Base-by-base conservation (phyloP, 2,888 invertebrate species). In the Ophraella communa region DNA sequence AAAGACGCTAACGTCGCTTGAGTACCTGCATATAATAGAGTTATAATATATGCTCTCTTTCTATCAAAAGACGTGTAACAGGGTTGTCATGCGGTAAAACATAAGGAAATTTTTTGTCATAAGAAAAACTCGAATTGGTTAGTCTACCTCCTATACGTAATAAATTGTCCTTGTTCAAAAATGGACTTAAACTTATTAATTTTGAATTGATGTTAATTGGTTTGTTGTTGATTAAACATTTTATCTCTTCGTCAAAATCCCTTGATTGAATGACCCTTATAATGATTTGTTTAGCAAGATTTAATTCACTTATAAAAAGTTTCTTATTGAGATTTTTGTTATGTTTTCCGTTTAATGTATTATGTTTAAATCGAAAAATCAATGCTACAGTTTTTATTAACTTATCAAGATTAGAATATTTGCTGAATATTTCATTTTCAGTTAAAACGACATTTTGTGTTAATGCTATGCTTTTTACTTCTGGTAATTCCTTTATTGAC, bases 1-100 rank as follows among this genome's bases (percentile, higher is more conserved):
- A n/a, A n/a, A n/a, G n/a, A n/a, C n/a, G n/a, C n/a, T n/a, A n/a
- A n/a, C n/a, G n/a, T n/a, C n/a, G n/a, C n/a, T n/a, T n/a, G n/a
- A n/a, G n/a, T n/a, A n/a, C n/a, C n/a, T n/a, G n/a, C n/a, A n/a
- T n/a, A n/a, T n/a, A n/a, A n/a, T n/a, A n/a, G n/a, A n/a, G n/a
- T n/a, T 53, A 7, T n/a, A n/a, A n/a, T n/a, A n/a, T 47, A 21
- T 27, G 71, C 14, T 35, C 35, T 14, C 14, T 35, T 35, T 35
- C 35, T 4, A 35, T 35, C n/a, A 35, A 4, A 35, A 35, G 35
- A n/a, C 35, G 35, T 4, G 35, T 35, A 4, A 35, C 35, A 4
- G 11, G 35, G n/a, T n/a, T 4, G 2, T 35, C n/a, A 35, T 35
- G 35, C 11, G 35, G 35, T 35, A 35, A n/a, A 4, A 35, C 35